Conservation (phyloP, 2,888 invertebrate species). For the Drosophila sordidula region DNA sequence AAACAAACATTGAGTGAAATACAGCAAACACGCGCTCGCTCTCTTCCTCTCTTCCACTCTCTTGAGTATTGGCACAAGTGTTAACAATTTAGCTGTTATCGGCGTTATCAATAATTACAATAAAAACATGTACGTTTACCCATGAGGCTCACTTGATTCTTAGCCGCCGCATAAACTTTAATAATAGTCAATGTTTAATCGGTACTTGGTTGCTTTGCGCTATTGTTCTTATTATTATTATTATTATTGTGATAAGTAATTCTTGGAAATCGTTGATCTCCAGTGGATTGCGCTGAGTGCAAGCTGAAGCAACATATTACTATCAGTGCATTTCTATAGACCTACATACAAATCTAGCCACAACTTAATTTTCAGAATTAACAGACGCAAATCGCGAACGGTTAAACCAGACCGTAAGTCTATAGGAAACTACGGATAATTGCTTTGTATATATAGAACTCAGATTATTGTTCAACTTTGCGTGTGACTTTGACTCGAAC, state of each 20-base stretch:
- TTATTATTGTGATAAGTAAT: slow-evolving; percentile 9
- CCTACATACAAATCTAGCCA: neutral
- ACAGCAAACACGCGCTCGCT: slow-evolving; percentile 2
- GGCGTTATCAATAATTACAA: slow-evolving; percentile 36
- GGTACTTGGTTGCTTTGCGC: neutral
- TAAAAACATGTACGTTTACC: slow-evolving; percentile 34
- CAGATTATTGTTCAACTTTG: slow-evolving; percentile 22
- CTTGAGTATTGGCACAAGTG: slow-evolving; percentile 58
- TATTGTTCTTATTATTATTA: neutral
- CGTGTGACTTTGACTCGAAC: slow-evolving; percentile 41
- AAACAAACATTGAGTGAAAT: slow-evolving; percentile 6
- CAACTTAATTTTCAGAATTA: neutral
- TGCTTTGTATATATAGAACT: slow-evolving; percentile 1
- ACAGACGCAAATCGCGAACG: slow-evolving; percentile 1
- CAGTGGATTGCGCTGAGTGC: neutral
- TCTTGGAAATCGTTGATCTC: neutral
- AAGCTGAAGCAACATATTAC: neutral
- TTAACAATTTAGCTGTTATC: slow-evolving; percentile 40
- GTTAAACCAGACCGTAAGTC: slow-evolving; percentile 12
- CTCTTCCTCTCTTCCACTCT: slow-evolving; percentile 3
- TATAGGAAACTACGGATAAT: slow-evolving; percentile 3
- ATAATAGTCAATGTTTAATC: slow-evolving; percentile 14
- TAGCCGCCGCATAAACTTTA: slow-evolving; percentile 11
- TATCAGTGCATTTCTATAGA: neutral
- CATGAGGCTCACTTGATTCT: slow-evolving; percentile 30